Conservation (phyloP, 2,888 invertebrate genomes). For the Cylindroiulus punctatus region DNA sequence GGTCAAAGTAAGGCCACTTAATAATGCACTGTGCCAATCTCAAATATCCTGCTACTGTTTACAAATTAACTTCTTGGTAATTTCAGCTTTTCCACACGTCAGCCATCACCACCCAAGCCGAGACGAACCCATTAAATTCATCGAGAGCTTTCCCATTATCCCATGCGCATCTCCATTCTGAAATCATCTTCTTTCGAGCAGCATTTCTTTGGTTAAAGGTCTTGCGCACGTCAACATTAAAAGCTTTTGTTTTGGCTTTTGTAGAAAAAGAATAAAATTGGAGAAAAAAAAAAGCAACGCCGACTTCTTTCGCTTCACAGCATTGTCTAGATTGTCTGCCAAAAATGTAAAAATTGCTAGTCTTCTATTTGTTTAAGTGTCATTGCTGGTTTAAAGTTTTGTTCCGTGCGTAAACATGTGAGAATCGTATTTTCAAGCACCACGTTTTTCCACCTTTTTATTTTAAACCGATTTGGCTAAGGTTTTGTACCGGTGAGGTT, state of each 20-base stretch:
- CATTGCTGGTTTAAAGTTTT: not conserved
- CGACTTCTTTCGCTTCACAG: not conserved
- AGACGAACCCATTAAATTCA: conserved; percentile 28
- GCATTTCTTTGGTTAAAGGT: not conserved
- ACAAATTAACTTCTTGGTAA: no score
- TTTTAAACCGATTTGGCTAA: conserved; percentile 13
- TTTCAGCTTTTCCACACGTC: conserved; percentile 29
- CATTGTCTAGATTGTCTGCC: not conserved
- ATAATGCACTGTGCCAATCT: not conserved
- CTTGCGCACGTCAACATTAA: no score
- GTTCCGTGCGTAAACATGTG: conserved; percentile 23
- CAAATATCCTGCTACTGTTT: not conserved
- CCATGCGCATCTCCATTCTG: conserved; percentile 32
- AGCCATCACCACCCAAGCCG: conserved; percentile 21
- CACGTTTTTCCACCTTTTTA: not conserved
- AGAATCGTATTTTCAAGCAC: conserved; percentile 8
- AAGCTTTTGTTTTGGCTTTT: conserved; percentile 8
- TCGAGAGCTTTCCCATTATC: not conserved
- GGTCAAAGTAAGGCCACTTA: conserved; percentile 24
- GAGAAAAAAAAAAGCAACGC: not conserved
- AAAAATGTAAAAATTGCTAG: not conserved
- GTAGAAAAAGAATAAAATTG: not conserved
- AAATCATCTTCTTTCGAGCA: not conserved
- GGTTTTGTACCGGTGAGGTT: not conserved
- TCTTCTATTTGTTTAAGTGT: not conserved